A percentile compares a stretch with the other conserved stretches of the same genome.
Evolutionary conservation across 2,888 invertebrate species (phyloP).

Genomic region (Acrobasis suavella): DNA sequence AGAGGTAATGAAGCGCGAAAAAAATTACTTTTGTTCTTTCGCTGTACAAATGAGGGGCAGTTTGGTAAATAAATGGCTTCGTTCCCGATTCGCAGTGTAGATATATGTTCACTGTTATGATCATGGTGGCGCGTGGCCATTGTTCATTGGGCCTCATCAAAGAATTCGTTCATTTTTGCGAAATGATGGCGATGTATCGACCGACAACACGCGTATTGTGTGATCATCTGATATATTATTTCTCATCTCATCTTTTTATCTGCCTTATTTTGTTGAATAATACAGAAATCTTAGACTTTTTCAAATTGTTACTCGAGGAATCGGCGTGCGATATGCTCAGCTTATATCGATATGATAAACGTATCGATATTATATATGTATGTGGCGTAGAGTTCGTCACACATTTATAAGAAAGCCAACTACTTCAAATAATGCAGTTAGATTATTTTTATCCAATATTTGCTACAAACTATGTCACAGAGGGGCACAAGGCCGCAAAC

Average conservation of each 20-base stretch:
- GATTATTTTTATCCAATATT: background rate
- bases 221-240: conserved; percentile 22
- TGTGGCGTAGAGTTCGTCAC: too few relatives aligned
- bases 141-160: conserved; percentile 64
- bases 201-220: conserved; percentile 52
- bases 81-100: conserved; percentile 32
- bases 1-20: conserved; percentile 19
- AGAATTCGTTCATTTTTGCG: conserved; percentile 67
- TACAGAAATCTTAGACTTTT: too few relatives aligned
- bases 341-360: too few relatives aligned
- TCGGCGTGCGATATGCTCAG: too few relatives aligned
- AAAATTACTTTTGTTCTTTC: conserved; percentile 22
- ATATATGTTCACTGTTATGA: conserved; percentile 40
- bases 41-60: conserved; percentile 20
- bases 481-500: conserved; percentile 53
- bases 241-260: background rate
- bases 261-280: background rate
- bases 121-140: conserved; percentile 52
- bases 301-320: too few relatives aligned
- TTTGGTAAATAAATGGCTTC: conserved; percentile 30
- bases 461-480: background rate
- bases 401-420: too few relatives aligned
- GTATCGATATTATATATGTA: too few relatives aligned
- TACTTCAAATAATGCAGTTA: too few relatives aligned
- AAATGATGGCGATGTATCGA: conserved; percentile 54